Evolutionary conservation across 2,113 vertebrate species (phyloP).

Genomic region (Eubucco bourcierii): DNA sequence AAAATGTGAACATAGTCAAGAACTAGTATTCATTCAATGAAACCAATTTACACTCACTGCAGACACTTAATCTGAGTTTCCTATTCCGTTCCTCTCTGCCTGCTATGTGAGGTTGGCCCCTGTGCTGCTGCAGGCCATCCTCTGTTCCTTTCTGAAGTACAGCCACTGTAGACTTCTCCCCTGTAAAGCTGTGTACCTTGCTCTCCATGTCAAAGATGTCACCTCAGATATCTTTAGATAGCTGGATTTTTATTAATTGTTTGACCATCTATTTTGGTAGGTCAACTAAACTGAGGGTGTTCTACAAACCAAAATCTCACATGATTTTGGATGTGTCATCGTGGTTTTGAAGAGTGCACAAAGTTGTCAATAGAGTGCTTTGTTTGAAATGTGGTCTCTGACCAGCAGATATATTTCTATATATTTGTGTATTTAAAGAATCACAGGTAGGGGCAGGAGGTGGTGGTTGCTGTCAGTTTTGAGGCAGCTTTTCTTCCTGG

Average conservation of each 20-base stretch:
- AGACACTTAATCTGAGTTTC: neutral
- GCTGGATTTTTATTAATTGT: neutral
- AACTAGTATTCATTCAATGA: neutral
- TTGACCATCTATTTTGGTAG: neutral
- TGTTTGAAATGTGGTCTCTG: neutral
- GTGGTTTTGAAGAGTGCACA: neutral
- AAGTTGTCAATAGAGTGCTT: neutral
- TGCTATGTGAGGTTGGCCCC: neutral
- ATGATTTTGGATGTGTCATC: neutral
- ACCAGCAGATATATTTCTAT: neutral
- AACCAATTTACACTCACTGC: neutral
- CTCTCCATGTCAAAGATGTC: neutral
- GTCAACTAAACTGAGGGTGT: neutral
- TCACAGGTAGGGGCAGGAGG: rapidly evolving
- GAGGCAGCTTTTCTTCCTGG: neutral
- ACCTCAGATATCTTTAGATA: neutral
- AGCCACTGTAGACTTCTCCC: rapidly evolving
- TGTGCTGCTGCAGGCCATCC: neutral
- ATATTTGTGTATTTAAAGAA: neutral
- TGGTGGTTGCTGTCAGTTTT: neutral
- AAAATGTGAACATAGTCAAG: neutral
- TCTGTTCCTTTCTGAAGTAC: neutral
- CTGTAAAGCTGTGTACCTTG: neutral
- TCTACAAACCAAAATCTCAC: neutral
- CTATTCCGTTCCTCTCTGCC: neutral